Base-by-base conservation (phyloP, 2,113 vertebrate genomes). In the Upupa epops region DNA sequence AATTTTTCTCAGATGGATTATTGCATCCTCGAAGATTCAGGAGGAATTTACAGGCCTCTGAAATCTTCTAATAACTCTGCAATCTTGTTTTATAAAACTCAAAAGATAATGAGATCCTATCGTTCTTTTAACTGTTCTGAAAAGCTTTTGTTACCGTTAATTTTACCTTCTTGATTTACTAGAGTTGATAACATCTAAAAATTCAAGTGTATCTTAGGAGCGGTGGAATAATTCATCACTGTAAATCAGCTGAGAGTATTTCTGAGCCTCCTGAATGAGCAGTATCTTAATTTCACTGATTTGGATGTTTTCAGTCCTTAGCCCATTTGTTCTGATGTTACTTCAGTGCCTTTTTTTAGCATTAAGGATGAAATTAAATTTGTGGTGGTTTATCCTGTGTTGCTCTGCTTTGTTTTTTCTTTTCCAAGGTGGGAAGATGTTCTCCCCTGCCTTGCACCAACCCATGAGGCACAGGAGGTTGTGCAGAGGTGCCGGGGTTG, bases 11-110 rank as follows among this genome's bases (percentile, higher is more conserved):
- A 12, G 68, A 16, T 78, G 87, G 66, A 60, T 54, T 49, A 79
- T 76, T 90, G 71, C 72, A 51, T 89, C 78, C 77, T 89, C 68
- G 78, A 65, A 34, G 88, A 73, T 74, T 71, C 51, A 52, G 87
- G 65, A 93, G 81, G 87, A 93, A 92, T 90, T 72, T 88, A 71
- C 83, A 79, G 85, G 72, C 69, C 46, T 64, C 85, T 88, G 63
- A 71, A 84, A 88, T 76, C 61, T 75, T 64, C 75, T 86, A 80
- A 79, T 66, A 77, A 88, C 61, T 88, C 90, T 52, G 29, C 46
- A 80, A 19, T 93, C n/a, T 86, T 92, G 92, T 89, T 94, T 81
- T 81, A 86, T 92, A 72, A 64, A 91, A 88, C 55, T 92, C 51
- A 60, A 55, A 93, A 91, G 34, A 73, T 86, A 94, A 87, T 56